Evolutionary conservation across 2,113 vertebrate genomes (phyloP).

Genomic region (Oncorhynchus masou): DNA sequence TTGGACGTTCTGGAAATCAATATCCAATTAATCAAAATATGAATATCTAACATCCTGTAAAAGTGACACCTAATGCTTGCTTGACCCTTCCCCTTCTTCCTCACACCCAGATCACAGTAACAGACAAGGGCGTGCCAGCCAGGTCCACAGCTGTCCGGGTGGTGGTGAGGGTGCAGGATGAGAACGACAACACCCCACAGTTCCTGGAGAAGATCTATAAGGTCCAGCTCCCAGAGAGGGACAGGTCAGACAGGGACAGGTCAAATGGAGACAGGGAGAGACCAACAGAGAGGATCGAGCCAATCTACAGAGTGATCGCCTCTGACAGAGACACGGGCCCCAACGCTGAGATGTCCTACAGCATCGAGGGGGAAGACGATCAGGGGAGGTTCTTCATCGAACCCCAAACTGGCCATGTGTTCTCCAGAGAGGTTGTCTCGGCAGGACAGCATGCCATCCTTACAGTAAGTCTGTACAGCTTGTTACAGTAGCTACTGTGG

Average conservation of each 20-base stretch:
- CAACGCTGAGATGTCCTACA: constrained; percentile 83
- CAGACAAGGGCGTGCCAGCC: constrained; percentile 73
- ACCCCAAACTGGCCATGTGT: constrained; percentile 81
- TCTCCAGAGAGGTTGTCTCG: constrained; percentile 78
- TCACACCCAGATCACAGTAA: constrained; percentile 73
- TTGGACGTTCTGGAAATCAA: too few species aligned
- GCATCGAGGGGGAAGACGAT: constrained; percentile 82
- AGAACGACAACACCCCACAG: constrained; percentile 84
- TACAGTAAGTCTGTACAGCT: constrained; percentile 64
- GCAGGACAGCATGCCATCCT: constrained; percentile 84
- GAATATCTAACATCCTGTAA: background rate
- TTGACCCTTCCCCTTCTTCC: background rate
- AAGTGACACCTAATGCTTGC: background rate
- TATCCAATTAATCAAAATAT: too few species aligned
- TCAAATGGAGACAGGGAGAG: constrained; percentile 42
- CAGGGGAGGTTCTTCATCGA: constrained; percentile 82
- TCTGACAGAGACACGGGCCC: constrained; percentile 79
- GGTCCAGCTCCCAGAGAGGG: constrained; percentile 77
- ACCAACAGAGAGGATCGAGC: constrained; percentile 72
- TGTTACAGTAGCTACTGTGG: background rate
- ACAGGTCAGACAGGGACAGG: constrained; percentile 33
- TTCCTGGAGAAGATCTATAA: constrained; percentile 85
- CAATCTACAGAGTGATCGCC: constrained; percentile 79
- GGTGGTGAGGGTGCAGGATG: constrained; percentile 82
- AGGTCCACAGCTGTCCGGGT: constrained; percentile 74